Percentiles rank a stretch among this genome's conserved stretches.
These are phyloP conservation scores for Lophius piscatorius DNA, from an alignment of 2,113 vertebrate genomes.

Conservation along the genomic window DNA sequence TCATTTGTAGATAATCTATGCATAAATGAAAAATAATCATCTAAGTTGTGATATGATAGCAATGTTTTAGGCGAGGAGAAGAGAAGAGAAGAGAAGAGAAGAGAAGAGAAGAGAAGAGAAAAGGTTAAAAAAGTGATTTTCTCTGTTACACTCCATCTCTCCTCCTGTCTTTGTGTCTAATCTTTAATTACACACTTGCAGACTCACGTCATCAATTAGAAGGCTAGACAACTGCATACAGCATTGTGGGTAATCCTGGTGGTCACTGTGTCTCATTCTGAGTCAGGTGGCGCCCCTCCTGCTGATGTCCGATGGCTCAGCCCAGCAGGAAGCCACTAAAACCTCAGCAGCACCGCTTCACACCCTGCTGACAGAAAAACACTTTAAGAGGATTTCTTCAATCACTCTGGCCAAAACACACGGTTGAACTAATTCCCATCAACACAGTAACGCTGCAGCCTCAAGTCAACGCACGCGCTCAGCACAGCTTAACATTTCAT, in stretches of 20 bases:
- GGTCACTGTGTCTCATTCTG: slow-evolving; percentile 11
- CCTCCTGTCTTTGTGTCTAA: slow-evolving; percentile 1
- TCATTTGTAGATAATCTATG: too few relatives aligned
- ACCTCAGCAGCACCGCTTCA: slow-evolving; percentile 8
- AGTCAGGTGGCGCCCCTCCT: slow-evolving; percentile 27
- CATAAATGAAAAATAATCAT: too few relatives aligned
- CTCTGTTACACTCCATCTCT: slow-evolving; percentile 1
- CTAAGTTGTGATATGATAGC: too few relatives aligned
- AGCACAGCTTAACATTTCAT: too few relatives aligned
- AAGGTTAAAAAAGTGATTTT: neutral
- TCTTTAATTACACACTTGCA: slow-evolving; percentile 23
- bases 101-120: neutral
- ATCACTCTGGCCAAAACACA: slow-evolving; percentile 9
- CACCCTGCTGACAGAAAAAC: slow-evolving; percentile 17
- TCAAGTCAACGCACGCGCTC: too few relatives aligned
- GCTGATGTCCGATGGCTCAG: slow-evolving; percentile 12
- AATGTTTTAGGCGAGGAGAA: too few relatives aligned
- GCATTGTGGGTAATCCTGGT: slow-evolving; percentile 54
- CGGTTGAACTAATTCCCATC: slow-evolving; percentile 1
- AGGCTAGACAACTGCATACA: slow-evolving; percentile 15
- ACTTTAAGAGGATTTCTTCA: slow-evolving; percentile 48
- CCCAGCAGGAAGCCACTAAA: slow-evolving; percentile 44
- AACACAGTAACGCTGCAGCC: slow-evolving; percentile 2
- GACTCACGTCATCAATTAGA: slow-evolving; percentile 44
- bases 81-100: neutral